phyloP scores from a whole-genome alignment of 2,888 invertebrate genomes.

The Lacanobia wlatinum region DNA sequence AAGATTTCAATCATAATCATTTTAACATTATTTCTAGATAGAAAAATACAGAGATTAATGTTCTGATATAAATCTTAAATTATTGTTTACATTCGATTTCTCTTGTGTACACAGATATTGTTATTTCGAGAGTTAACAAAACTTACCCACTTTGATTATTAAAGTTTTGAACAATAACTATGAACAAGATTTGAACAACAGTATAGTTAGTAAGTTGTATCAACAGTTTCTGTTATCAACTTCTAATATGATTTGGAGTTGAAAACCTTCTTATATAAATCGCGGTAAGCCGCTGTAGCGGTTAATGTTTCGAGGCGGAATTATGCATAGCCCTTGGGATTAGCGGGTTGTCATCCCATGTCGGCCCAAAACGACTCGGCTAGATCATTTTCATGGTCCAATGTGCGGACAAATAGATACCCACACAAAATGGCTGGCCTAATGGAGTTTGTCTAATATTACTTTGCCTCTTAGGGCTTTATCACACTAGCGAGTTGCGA shows the following conservation, averaged over 20 bases:
- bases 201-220: constrained; percentile 56
- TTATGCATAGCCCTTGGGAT: constrained; percentile 88
- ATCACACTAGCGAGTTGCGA: too few species aligned
- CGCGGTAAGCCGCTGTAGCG: constrained; percentile 83
- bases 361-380: constrained; percentile 79
- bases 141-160: constrained; percentile 58
- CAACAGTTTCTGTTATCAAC: constrained; percentile 49
- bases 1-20: constrained; percentile 43
- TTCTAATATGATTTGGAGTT: constrained; percentile 74
- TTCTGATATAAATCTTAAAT: constrained; percentile 35
- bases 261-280: constrained; percentile 84
- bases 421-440: constrained; percentile 58
- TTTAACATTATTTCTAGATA: constrained; percentile 33
- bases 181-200: constrained; percentile 46
- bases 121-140: constrained; percentile 52
- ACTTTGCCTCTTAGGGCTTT: constrained; percentile 15
- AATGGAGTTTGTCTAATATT: constrained; percentile 55
- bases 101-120: constrained; percentile 44
- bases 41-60: constrained; percentile 18
- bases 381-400: constrained; percentile 82
- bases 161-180: constrained; percentile 55
- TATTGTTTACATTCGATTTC: constrained; percentile 48
- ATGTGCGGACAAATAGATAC: constrained; percentile 74
- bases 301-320: constrained; percentile 86
- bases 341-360: constrained; percentile 86